phyloP scores from a whole-genome alignment of 2,113 vertebrate species.

The Brachyistius frenatus region DNA sequence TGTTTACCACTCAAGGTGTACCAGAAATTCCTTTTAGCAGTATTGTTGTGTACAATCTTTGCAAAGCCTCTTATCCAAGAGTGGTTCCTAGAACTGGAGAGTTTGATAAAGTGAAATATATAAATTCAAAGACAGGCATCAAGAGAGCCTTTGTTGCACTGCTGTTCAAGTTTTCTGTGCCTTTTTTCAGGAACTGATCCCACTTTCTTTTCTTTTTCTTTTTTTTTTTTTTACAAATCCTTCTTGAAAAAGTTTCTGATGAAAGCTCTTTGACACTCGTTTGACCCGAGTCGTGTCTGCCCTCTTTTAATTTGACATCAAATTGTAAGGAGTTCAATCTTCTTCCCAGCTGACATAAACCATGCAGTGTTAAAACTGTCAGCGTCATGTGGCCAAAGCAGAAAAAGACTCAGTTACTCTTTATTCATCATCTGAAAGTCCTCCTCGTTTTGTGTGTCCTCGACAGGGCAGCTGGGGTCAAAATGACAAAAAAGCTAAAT shows the following conservation, averaged over 20 bases:
- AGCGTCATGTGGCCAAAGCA: background rate
- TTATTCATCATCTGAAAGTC: background rate
- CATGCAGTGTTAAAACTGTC: background rate
- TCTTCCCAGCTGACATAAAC: too few species aligned
- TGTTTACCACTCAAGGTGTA: too few species aligned
- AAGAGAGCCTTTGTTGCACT: too few species aligned
- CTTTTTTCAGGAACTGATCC: background rate
- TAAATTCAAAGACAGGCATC: background rate
- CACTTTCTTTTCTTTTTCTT: background rate
- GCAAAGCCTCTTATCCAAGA: background rate
- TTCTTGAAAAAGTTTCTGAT: too few species aligned
- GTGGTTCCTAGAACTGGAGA: background rate
- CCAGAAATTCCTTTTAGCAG: background rate
- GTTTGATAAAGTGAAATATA: background rate
- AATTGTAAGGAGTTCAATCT: too few species aligned
- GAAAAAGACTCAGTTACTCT: background rate
- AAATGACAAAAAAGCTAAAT: constrained; percentile 15
- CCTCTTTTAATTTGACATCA: too few species aligned
- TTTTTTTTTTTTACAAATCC: background rate
- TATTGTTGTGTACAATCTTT: background rate
- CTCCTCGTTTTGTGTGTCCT: too few species aligned
- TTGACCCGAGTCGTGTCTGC: too few species aligned
- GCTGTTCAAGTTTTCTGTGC: background rate
- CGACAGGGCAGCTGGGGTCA: too few species aligned
- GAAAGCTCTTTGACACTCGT: too few species aligned